Percentiles rank a stretch among this genome's conserved stretches.
phyloP scores from a whole-genome alignment of 2,113 vertebrate genomes.

The Prunella himalayana region DNA sequence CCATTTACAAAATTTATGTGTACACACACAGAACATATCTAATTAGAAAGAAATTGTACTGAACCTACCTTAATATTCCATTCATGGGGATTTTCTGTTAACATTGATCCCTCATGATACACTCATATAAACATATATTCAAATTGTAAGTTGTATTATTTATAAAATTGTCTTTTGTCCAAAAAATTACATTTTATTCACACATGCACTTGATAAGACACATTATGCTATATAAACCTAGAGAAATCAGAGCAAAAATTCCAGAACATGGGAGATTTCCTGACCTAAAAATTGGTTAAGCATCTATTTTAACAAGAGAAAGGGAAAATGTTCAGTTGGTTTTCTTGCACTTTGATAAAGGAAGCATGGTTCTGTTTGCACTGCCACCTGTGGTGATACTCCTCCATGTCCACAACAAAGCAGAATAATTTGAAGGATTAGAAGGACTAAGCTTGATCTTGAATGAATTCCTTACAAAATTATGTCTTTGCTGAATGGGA shows the following conservation, averaged over 20 bases:
- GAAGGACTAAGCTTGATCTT: neutral
- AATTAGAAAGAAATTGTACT: constrained; percentile 32
- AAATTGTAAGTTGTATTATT: neutral
- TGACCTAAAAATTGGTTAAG: neutral
- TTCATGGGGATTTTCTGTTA: neutral
- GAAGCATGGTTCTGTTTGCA: neutral
- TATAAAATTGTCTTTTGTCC: neutral
- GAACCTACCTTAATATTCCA: neutral
- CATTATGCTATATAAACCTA: neutral
- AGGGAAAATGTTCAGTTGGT: neutral
- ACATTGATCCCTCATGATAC: neutral
- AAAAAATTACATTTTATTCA: neutral
- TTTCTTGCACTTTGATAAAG: neutral
- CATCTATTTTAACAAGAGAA: neutral
- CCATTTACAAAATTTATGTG: constrained; percentile 49
- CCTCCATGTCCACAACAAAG: neutral
- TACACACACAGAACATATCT: constrained; percentile 3
- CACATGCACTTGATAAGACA: neutral
- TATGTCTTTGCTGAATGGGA: neutral
- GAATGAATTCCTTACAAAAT: neutral
- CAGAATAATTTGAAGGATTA: neutral
- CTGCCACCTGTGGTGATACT: rapidly evolving
- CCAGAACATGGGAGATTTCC: neutral
- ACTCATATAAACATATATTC: neutral
- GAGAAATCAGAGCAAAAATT: neutral